Conservation (phyloP, 2,113 vertebrate species). For the Puffinus mauretanicus region DNA sequence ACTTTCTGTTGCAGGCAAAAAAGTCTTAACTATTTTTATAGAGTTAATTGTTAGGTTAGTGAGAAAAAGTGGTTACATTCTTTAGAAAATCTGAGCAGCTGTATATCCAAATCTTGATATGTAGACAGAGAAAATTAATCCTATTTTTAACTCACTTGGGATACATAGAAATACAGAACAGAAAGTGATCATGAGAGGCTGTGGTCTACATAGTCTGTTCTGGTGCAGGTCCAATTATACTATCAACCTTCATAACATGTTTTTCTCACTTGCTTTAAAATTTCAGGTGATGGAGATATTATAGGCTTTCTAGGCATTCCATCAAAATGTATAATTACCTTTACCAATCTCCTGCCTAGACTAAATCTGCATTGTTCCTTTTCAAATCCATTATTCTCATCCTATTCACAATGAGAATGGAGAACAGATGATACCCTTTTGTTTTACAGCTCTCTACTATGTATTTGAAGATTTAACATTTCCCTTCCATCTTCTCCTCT, state of each 20-base stretch:
- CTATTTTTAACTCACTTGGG: not conserved
- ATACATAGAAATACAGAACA: not conserved
- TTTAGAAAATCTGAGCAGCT: not conserved
- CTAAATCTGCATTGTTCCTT: not conserved
- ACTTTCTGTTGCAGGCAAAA: not conserved
- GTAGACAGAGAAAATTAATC: not conserved
- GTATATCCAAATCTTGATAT: not conserved
- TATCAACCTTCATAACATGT: not conserved
- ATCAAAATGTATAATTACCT: not conserved
- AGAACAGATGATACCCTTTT: not conserved
- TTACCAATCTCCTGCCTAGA: not conserved
- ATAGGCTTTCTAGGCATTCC: not conserved
- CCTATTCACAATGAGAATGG: not conserved
- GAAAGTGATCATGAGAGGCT: not conserved
- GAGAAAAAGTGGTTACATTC: not conserved
- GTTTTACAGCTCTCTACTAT: not conserved
- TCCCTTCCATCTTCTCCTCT: not conserved
- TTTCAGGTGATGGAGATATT: not conserved
- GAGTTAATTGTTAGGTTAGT: not conserved
- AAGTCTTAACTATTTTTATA: not conserved
- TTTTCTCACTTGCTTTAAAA: not conserved
- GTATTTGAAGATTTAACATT: not conserved
- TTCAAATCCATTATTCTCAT: not conserved
- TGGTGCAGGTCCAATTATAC: not conserved
- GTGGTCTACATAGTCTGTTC: not conserved